Evolutionary conservation across 2,888 invertebrate genomes (phyloP).

Genomic region (Troides aeacus): DNA sequence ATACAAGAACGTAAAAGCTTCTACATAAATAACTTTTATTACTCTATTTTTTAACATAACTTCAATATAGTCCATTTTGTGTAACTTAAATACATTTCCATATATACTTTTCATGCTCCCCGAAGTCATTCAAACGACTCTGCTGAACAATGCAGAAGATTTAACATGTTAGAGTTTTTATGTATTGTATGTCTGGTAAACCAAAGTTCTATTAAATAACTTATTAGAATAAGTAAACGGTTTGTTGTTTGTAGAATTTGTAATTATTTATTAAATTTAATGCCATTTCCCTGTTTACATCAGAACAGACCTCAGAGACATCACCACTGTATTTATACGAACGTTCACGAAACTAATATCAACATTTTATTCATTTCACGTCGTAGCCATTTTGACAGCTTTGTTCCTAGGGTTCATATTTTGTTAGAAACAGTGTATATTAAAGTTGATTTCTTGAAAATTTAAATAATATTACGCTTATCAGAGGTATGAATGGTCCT

Average conservation of each 20-base stretch:
- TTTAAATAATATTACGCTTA: too few species aligned
- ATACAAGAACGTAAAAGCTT: constrained; percentile 1
- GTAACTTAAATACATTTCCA: background rate
- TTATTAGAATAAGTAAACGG: background rate
- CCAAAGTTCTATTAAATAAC: too few species aligned
- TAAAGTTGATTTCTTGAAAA: too few species aligned
- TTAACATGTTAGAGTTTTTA: too few species aligned
- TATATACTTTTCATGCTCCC: background rate
- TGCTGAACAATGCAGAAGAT: too few species aligned
- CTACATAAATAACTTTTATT: background rate
- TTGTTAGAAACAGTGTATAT: too few species aligned
- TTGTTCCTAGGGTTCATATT: too few species aligned
- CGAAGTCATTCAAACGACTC: background rate
- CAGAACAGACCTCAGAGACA: background rate
- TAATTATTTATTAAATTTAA: too few species aligned
- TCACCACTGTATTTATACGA: background rate
- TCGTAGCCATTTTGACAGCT: background rate
- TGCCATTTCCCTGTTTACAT: background rate
- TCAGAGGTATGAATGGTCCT: too few species aligned
- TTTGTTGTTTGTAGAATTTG: background rate
- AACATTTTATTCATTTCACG: background rate
- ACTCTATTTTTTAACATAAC: background rate
- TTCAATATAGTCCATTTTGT: background rate
- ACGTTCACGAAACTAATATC: background rate
- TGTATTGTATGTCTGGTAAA: too few species aligned